These are phyloP conservation scores for Coracopsis vasa DNA, from an alignment of 2,113 vertebrate genomes.

Conservation along the genomic window DNA sequence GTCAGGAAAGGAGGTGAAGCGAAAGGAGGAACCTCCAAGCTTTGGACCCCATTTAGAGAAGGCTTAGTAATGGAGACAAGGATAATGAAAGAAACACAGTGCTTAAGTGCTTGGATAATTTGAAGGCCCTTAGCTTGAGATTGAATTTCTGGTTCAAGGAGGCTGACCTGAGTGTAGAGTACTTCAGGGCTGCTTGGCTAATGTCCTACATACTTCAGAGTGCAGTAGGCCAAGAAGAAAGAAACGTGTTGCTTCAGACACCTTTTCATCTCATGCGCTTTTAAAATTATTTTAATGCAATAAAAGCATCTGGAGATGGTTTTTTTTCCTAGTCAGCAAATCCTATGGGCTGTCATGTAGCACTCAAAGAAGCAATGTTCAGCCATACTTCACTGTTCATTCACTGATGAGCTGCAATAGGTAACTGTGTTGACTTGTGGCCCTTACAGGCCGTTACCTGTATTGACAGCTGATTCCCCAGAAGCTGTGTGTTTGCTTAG, in stretches of 20 bases:
- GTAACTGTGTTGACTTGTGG: not conserved
- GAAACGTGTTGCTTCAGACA: not conserved
- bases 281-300: not conserved
- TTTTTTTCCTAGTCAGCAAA: not conserved
- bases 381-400: not conserved
- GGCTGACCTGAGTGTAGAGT: not conserved
- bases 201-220: not conserved
- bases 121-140: not conserved
- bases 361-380: not conserved
- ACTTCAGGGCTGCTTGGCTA: not conserved
- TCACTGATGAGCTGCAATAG: not conserved
- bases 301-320: not conserved
- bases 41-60: not conserved
- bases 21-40: not conserved
- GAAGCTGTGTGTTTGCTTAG: not conserved
- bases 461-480: not conserved
- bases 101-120: not conserved
- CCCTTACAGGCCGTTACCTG: not conserved
- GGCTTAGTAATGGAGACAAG: not conserved
- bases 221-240: not conserved
- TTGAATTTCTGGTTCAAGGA: not conserved
- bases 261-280: not conserved
- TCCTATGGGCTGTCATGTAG: not conserved
- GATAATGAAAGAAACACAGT: not conserved
- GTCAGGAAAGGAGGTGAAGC: not conserved